Evolutionary conservation across 53 echinoderm and acorn worm species (phyloP).

Genomic region (Arbacia lixula): DNA sequence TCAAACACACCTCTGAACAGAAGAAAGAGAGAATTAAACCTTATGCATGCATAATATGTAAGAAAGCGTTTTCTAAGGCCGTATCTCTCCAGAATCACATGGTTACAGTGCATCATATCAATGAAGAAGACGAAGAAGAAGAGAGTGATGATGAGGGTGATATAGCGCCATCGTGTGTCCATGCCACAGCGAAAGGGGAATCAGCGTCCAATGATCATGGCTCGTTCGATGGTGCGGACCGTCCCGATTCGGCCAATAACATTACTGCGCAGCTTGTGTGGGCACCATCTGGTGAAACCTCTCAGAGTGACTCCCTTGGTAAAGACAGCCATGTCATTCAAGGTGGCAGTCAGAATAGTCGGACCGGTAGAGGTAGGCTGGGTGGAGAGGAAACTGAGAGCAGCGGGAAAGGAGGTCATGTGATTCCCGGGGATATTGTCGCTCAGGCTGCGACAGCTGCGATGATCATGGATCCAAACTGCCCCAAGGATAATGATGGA

Average conservation of each 20-base stretch:
- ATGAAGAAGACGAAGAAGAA: constrained; percentile 9
- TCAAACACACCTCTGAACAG: not conserved
- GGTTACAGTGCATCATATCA: not conserved
- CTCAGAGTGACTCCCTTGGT: not conserved
- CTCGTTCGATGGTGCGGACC: not conserved
- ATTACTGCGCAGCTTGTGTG: not conserved
- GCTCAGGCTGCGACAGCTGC: constrained; percentile 25
- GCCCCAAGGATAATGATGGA: no score
- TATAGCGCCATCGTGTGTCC: not conserved
- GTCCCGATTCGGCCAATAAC: no score
- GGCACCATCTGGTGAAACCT: not conserved
- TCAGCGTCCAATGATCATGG: not conserved
- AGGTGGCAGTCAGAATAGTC: no score
- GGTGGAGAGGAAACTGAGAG: not conserved
- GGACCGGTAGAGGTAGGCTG: no score
- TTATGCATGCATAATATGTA: constrained; percentile 5
- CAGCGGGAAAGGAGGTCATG: not conserved
- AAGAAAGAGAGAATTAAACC: not conserved
- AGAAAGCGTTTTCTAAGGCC: not conserved
- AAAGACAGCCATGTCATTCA: no score
- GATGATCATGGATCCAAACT: no score
- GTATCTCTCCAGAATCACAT: constrained; percentile 12
- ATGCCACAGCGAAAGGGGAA: not conserved
- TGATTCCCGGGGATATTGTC: constrained; percentile 6
- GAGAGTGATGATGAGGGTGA: not conserved